Conservation (phyloP, 2,888 invertebrate genomes). For the Synanthedon tipuliformis region DNA sequence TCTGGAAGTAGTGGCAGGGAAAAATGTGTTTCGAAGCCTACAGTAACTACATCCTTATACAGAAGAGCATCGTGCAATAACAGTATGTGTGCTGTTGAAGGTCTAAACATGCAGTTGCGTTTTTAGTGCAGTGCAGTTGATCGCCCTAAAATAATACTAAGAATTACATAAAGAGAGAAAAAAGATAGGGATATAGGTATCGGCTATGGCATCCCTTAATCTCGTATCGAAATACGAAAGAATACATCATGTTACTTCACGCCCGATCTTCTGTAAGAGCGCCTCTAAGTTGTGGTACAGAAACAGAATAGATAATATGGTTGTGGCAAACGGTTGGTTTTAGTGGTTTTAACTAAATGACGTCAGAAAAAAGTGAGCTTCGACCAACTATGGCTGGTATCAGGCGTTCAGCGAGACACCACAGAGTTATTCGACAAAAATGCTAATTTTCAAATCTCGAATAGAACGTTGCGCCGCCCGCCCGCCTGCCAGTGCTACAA, state of each 20-base stretch:
- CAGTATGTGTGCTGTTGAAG: too few species aligned
- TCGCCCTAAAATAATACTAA: too few species aligned
- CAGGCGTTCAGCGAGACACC: constrained; percentile 61
- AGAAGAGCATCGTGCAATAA: too few species aligned
- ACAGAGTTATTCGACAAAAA: constrained; percentile 69
- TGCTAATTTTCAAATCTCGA: constrained; percentile 69
- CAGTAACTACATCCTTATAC: too few species aligned
- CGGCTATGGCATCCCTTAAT: background rate
- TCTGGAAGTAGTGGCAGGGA: too few species aligned
- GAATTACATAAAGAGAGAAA: background rate
- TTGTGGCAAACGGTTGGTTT: background rate
- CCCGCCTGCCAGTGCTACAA: constrained; percentile 37
- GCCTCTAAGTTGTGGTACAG: too few species aligned
- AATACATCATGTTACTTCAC: background rate
- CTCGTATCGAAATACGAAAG: background rate
- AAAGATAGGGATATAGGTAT: background rate
- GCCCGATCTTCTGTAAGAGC: background rate
- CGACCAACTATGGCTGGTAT: constrained; percentile 48
- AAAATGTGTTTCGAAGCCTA: too few species aligned
- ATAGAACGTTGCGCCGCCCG: constrained; percentile 43
- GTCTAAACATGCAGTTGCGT: too few species aligned
- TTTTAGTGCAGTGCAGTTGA: too few species aligned
- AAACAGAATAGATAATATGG: too few species aligned
- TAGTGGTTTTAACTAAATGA: constrained; percentile 5
- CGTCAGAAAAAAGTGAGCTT: constrained; percentile 34